phyloP scores from a whole-genome alignment of 92 coral and sea anemone genomes.

The Porites evermanni region DNA sequence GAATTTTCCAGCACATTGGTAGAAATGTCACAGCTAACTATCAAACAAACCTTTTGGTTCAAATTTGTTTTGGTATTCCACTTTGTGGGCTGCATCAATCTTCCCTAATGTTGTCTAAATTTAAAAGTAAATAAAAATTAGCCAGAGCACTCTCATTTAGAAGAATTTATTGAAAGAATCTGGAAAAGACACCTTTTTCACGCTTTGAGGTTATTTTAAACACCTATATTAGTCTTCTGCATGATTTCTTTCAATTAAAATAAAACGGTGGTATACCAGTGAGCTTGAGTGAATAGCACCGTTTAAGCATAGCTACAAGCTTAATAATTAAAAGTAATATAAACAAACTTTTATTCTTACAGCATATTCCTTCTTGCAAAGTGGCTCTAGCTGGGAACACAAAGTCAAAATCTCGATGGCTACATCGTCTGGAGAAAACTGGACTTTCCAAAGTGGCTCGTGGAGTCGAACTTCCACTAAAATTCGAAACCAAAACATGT shows the following conservation, averaged over 20 bases:
- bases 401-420: constrained; percentile 90
- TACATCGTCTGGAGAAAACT: constrained; percentile 93
- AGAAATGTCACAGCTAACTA: not conserved
- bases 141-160: too few relatives aligned
- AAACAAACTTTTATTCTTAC: constrained; percentile 48
- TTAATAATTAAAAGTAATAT: not conserved
- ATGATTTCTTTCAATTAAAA: too few relatives aligned
- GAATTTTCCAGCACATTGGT: not conserved
- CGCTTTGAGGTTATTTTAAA: too few relatives aligned
- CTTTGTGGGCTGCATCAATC: constrained; percentile 81
- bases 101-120: constrained; percentile 85
- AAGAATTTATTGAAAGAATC: too few relatives aligned
- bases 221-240: too few relatives aligned
- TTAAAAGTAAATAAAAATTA: not conserved
- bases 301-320: not conserved
- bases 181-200: too few relatives aligned
- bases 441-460: constrained; percentile 96
- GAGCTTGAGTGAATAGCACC: too few relatives aligned
- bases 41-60: constrained; percentile 89
- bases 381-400: constrained; percentile 95
- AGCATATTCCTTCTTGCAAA: constrained; percentile 88
- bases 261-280: too few relatives aligned
- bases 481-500: constrained; percentile 1
- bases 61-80: constrained; percentile 90
- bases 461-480: constrained; percentile 93